These are phyloP conservation scores for Vireo altiloquus DNA, from an alignment of 2,113 vertebrate genomes.

Conservation along the genomic window DNA sequence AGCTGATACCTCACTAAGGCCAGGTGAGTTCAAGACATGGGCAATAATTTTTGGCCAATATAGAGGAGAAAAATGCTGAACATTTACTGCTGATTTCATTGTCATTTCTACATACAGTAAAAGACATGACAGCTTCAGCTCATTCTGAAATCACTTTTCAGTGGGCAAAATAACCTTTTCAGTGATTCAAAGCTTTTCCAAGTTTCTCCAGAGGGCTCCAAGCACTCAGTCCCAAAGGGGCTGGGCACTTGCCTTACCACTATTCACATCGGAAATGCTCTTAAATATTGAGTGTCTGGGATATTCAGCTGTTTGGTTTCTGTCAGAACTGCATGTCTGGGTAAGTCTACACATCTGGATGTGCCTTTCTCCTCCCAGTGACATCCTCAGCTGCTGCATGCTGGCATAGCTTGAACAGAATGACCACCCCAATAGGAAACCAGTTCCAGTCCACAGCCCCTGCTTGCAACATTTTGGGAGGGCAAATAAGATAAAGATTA, in stretches of 20 bases:
- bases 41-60: not conserved
- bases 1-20: not conserved
- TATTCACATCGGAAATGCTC: not conserved
- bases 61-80: not conserved
- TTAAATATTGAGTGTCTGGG: not conserved
- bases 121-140: not conserved
- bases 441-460: not conserved
- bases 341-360: no score
- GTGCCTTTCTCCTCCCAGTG: not conserved
- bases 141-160: not conserved
- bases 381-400: not conserved
- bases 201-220: not conserved
- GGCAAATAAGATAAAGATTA: not conserved
- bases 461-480: not conserved
- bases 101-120: not conserved
- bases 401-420: not conserved
- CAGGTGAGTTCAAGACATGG: not conserved
- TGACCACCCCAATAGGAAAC: not conserved
- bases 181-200: not conserved
- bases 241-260: not conserved
- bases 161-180: not conserved
- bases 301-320: not conserved
- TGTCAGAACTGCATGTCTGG: not conserved
- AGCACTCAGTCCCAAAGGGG: not conserved
- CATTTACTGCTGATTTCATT: not conserved